Evolutionary conservation across 2,113 vertebrate species (phyloP).

Genomic region (Dicrurus megarhynchus): DNA sequence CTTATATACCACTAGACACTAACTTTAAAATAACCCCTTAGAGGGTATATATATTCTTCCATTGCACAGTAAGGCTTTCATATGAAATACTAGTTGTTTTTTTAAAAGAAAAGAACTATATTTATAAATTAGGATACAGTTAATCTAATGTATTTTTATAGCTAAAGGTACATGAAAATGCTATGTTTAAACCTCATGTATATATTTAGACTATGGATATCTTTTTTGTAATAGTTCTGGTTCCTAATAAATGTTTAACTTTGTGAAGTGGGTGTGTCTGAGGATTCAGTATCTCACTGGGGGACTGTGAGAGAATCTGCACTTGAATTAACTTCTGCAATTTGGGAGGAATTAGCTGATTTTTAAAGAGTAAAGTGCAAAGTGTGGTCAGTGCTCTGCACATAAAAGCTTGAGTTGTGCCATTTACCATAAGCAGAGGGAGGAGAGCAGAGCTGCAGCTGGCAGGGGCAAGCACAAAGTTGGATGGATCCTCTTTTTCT

Average conservation of each 20-base stretch:
- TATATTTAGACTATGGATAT: constrained; percentile 74
- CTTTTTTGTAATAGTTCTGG: constrained; percentile 67
- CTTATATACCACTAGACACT: constrained; percentile 66
- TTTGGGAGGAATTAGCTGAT: background rate
- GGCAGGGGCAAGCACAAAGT: background rate
- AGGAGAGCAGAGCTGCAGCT: background rate
- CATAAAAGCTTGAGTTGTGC: background rate
- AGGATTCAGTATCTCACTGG: background rate
- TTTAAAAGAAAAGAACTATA: constrained; percentile 60
- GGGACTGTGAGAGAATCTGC: background rate
- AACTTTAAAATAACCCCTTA: constrained; percentile 58
- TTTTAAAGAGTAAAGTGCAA: background rate
- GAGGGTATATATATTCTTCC: constrained; percentile 60
- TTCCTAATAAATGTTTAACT: constrained; percentile 70
- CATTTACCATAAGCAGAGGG: background rate
- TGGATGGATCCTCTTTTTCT: background rate
- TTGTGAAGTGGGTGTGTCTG: constrained; percentile 11
- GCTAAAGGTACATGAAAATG: constrained; percentile 74
- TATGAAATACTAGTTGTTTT: constrained; percentile 67
- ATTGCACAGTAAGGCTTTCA: constrained; percentile 73
- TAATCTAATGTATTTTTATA: constrained; percentile 81
- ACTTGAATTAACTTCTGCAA: background rate
- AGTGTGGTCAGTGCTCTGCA: background rate
- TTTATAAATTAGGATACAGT: constrained; percentile 79
- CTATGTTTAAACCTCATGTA: constrained; percentile 75